A percentile compares a stretch with the other conserved stretches of the same genome.
Evolutionary conservation across 2,888 invertebrate genomes (phyloP).

Genomic region (Ariolimax columbianus): DNA sequence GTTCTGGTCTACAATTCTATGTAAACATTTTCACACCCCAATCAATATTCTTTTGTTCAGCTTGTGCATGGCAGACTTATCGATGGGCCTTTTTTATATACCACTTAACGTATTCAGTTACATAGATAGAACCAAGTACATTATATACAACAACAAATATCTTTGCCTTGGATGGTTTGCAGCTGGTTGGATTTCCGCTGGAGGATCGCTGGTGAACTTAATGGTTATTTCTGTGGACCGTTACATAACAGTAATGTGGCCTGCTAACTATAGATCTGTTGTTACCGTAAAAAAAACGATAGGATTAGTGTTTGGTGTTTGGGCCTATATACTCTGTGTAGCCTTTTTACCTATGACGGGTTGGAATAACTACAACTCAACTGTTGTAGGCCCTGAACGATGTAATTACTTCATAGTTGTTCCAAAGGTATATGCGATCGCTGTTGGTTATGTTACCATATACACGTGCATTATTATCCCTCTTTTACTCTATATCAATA

Average conservation of each 20-base stretch:
- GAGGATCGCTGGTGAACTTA: not conserved
- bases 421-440: not conserved
- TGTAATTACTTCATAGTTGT: conserved; percentile 6
- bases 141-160: conserved; percentile 12
- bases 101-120: conserved; percentile 40
- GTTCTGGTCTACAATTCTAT: conserved; percentile 23
- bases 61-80: conserved; percentile 49
- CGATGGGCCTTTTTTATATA: conserved; percentile 56
- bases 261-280: not conserved
- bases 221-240: conserved; percentile 26
- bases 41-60: conserved; percentile 9
- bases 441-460: not conserved
- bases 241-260: conserved; percentile 16
- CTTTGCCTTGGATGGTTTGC: not conserved
- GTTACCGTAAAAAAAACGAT: not conserved
- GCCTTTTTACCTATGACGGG: conserved; percentile 7
- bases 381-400: not conserved
- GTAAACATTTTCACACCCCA: not conserved
- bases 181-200: not conserved
- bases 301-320: not conserved
- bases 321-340: not conserved
- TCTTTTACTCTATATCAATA: not conserved
- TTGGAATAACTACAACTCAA: conserved; percentile 29
- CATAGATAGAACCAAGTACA: not conserved
- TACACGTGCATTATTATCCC: not conserved